Evolutionary conservation across 2,797 vertebrate genomes (phyloP), one percentile per base, ranked within the genome.

Genomic region (Heliangelus exortis): DNA sequence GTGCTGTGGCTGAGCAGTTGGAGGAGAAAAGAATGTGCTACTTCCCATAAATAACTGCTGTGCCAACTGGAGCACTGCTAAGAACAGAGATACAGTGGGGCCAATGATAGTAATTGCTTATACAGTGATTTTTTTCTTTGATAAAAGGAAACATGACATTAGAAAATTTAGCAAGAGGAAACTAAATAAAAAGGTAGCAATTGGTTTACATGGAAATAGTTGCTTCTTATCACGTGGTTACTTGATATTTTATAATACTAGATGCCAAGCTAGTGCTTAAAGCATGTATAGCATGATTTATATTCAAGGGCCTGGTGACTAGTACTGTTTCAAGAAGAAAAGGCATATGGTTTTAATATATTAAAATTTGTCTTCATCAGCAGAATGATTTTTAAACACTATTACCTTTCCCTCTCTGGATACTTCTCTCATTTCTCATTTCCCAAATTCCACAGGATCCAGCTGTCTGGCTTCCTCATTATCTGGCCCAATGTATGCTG

Each of bases 401-500:
- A 2, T 43, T 92, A 43, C 82, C 63, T 71, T 85, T 87, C 25
- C 8, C 7, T 90, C 19, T 76, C 66, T 84, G 15, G 62, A 34
- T 3, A 1, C 43, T 83, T 59, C 63, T 88, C 59, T 43, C 4
- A 1, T 84, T 79, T 91, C 83, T 86, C 6, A 1, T 91, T 96
- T 94, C 83, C 67, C 54, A 75, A 41, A 86, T 93, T 92, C 90
- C 74, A 65, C n/a, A 20, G 82, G 77, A 83, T 88, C 15, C 51
- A 91, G 25, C 84, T 89, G 87, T 90, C 77, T 93, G 93, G 63
- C 68, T 92, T 94, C 77, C 80, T 90, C 83, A 29, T 95, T 84
- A 65, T 82, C 63, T 81, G 75, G 10, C 74, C 57, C 34, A 26
- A 17, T 84, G 43, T 76, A 65, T 67, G 50, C 74, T 84, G 66